phyloP scores from a whole-genome alignment of 2,797 vertebrate genomes.

The Gambelia wislizenii region DNA sequence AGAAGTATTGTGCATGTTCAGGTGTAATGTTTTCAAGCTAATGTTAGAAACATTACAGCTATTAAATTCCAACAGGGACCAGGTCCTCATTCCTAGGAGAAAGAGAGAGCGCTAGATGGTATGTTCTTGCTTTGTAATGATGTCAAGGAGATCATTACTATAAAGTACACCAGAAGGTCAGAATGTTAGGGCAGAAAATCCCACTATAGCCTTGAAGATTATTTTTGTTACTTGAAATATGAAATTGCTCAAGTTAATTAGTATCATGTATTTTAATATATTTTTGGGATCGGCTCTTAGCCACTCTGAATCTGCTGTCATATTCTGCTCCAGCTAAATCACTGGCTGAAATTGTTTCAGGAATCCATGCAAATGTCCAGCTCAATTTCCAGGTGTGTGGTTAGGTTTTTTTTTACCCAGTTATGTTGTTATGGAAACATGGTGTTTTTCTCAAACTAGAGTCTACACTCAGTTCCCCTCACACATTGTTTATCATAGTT shows the following conservation, averaged over 20 bases:
- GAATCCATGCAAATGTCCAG: too few species aligned
- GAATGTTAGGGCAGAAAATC: not conserved
- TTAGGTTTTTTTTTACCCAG: not conserved
- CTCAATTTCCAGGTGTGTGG: not conserved
- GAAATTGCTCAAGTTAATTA: not conserved
- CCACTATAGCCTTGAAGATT: not conserved
- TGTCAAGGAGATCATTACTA: not conserved
- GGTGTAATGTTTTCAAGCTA: not conserved
- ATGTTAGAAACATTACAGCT: not conserved
- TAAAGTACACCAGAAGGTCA: not conserved
- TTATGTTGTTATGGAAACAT: constrained; percentile 1
- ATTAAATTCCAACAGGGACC: not conserved
- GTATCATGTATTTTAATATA: not conserved
- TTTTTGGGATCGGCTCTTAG: not conserved
- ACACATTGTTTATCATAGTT: not conserved
- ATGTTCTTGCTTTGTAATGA: not conserved
- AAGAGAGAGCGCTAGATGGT: not conserved
- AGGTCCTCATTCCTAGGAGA: not conserved
- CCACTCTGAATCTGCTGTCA: not conserved
- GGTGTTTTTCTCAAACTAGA: not conserved
- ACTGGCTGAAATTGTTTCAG: not conserved
- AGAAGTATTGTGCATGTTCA: not conserved
- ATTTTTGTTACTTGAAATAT: not conserved
- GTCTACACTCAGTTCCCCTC: not conserved
- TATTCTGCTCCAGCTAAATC: not conserved